These are phyloP conservation scores for Acanthiza pusilla DNA, from an alignment of 2,797 vertebrate species.

Conservation along the genomic window DNA sequence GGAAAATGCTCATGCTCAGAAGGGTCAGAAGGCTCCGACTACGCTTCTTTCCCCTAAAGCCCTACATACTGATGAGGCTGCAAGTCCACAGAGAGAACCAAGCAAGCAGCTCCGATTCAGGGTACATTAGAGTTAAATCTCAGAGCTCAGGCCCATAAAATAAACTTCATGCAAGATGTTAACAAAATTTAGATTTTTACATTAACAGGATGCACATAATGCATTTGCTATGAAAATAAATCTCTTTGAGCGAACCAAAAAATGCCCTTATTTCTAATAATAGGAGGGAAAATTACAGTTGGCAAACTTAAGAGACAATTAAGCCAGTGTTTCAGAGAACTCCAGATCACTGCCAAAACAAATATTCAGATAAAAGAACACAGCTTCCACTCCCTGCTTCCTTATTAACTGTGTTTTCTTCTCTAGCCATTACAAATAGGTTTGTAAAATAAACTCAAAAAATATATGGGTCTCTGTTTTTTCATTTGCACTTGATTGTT, in stretches of 20 bases:
- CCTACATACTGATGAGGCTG: not conserved
- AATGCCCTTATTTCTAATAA: slow-evolving; percentile 53
- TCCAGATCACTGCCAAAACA: slow-evolving; percentile 43
- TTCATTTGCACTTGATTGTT: slow-evolving; percentile 16
- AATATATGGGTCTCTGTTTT: not conserved
- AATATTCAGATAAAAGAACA: slow-evolving; percentile 54
- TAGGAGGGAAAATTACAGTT: slow-evolving; percentile 52
- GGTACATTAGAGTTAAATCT: not conserved
- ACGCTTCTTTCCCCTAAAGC: not conserved
- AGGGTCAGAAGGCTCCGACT: not conserved
- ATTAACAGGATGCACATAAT: slow-evolving; percentile 13
- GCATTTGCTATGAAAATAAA: slow-evolving; percentile 40
- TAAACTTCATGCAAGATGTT: not conserved
- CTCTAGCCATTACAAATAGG: slow-evolving; percentile 34
- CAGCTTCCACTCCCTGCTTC: slow-evolving; percentile 46
- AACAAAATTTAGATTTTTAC: slow-evolving; percentile 2
- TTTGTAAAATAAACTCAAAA: slow-evolving; percentile 29
- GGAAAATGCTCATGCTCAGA: not conserved
- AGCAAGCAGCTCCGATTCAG: not conserved
- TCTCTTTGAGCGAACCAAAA: slow-evolving; percentile 3
- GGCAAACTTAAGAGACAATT: slow-evolving; percentile 47
- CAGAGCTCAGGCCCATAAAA: not conserved
- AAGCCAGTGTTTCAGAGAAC: slow-evolving; percentile 47
- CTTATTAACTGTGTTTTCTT: slow-evolving; percentile 53
- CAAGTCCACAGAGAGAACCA: not conserved